Evolutionary conservation across 2,113 vertebrate genomes (phyloP), one percentile per base, ranked within the genome.

Genomic region (Carassius carassius): DNA sequence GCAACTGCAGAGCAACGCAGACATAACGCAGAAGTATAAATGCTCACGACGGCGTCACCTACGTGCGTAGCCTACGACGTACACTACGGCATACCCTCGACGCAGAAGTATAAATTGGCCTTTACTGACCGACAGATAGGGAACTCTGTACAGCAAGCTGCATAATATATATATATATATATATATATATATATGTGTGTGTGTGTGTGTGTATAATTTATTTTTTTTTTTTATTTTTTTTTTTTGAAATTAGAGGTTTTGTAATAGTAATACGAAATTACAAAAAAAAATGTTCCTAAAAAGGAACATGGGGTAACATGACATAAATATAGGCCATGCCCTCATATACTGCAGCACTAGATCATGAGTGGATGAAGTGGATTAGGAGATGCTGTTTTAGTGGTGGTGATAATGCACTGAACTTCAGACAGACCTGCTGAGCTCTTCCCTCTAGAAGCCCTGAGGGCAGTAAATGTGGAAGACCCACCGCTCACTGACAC

Each of bases 351-450:
- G 79, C 49, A 32, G 73, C 16, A 76, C 47, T 70, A 83, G 72
- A 79, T 35, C 84, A 67, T 11, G n/a, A 83, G 85, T 87, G 79
- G 67, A 67, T 67, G 56, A 85, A 89, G 86, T 87, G 85, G 91
- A 63, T 87, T 88, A 88, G 89, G 87, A 88, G 88, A 90, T 92
- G 91, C 89, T 90, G 88, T 88, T 89, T 83, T 85, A 90, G 87
- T 69, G n/a, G 81, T 84, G 74, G 86, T 87, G 86, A 87, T 89
- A 86, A 86, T 93, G 92, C 86, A 92, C 86, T 92, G 89, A 93
- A 93, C 91, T 91, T 90, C 90, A 88, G 88, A 92, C 90, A 87
- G 92, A 92, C 91, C 91, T 90, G 89, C 89, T 92, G 92, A 92
- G 78, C 80, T 79, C 83, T 89, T 65, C 88, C 83, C 86, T 87